phyloP scores from a whole-genome alignment of 1,140 invertebrate species.

The Drosophila miranda region DNA sequence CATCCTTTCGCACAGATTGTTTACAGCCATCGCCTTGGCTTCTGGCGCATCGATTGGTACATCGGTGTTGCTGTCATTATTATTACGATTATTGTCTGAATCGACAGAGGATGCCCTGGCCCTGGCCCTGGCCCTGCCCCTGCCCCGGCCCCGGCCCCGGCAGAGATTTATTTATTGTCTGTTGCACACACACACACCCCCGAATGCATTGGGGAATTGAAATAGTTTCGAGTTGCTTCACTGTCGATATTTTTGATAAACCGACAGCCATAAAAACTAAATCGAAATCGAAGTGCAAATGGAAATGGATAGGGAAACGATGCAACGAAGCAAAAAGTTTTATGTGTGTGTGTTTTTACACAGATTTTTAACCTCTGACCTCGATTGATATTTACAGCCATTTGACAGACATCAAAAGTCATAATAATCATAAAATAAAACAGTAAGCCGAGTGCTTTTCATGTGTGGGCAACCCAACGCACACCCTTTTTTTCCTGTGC shows the following conservation, averaged over 20 bases:
- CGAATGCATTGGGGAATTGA: slow-evolving; percentile 16
- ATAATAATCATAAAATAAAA: slow-evolving; percentile 45
- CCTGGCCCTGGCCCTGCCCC: neutral
- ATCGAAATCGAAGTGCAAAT: slow-evolving; percentile 4
- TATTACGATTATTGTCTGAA: slow-evolving; percentile 35
- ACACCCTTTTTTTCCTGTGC: neutral
- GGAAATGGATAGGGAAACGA: slow-evolving; percentile 15
- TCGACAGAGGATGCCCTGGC: slow-evolving; percentile 9
- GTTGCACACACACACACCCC: too few species aligned
- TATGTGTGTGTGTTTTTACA: slow-evolving; percentile 30
- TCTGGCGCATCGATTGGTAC: slow-evolving; percentile 2
- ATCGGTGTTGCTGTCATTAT: slow-evolving; percentile 33
- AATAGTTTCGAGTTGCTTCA: slow-evolving; percentile 32
- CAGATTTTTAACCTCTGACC: slow-evolving; percentile 25
- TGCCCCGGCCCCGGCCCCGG: neutral
- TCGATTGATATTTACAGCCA: slow-evolving; percentile 46
- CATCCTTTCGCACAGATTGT: slow-evolving; percentile 14
- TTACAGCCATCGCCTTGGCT: slow-evolving; percentile 19
- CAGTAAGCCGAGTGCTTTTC: slow-evolving; percentile 53
- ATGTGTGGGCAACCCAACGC: slow-evolving; percentile 27
- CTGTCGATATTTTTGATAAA: slow-evolving; percentile 21
- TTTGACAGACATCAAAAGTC: slow-evolving; percentile 52
- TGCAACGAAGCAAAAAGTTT: neutral
- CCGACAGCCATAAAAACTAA: slow-evolving; percentile 32
- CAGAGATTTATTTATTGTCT: too few species aligned